Percentiles rank a stretch among this genome's conserved stretches.
Conservation (phyloP, 2,113 vertebrate genomes). For the Mesembrinibis cayennensis region DNA sequence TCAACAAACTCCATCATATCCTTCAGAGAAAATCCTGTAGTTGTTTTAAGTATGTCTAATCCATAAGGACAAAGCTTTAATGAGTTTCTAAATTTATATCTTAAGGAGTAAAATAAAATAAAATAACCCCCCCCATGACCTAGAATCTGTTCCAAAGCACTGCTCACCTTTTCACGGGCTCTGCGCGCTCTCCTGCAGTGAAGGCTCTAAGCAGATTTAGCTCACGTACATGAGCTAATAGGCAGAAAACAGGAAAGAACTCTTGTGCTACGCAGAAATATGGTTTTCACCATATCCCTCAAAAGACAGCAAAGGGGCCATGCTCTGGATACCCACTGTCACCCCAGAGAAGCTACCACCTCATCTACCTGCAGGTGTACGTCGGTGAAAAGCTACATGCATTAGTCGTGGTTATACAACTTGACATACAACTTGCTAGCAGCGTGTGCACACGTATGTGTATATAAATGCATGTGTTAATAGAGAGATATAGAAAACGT, state of each 20-base stretch:
- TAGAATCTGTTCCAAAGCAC: not conserved
- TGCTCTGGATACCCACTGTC: fast-evolving
- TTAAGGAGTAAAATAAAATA: constrained; percentile 23
- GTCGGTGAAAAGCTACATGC: not conserved
- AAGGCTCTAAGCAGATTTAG: not conserved
- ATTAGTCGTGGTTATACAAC: fast-evolving
- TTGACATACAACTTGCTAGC: too few relatives aligned
- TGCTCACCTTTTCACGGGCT: not conserved
- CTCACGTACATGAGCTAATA: fast-evolving
- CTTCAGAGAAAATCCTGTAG: constrained; percentile 8
- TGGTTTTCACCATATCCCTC: not conserved
- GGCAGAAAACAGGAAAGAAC: not conserved
- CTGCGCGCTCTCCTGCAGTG: fast-evolving
- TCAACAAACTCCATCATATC: constrained; percentile 10
- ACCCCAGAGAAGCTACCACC: not conserved
- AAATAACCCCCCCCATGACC: not conserved
- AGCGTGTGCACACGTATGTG: fast-evolving
- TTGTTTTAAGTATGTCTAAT: constrained; percentile 47
- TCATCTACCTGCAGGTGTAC: fast-evolving
- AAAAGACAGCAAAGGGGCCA: too few relatives aligned
- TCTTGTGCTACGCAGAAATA: not conserved
- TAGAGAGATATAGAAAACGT: not conserved
- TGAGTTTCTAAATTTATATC: constrained; percentile 59
- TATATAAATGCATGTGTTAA: not conserved
- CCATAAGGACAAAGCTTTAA: constrained; percentile 58